Evolutionary conservation across 2,113 vertebrate genomes (phyloP).

Genomic region (Pterocles orientalis): DNA sequence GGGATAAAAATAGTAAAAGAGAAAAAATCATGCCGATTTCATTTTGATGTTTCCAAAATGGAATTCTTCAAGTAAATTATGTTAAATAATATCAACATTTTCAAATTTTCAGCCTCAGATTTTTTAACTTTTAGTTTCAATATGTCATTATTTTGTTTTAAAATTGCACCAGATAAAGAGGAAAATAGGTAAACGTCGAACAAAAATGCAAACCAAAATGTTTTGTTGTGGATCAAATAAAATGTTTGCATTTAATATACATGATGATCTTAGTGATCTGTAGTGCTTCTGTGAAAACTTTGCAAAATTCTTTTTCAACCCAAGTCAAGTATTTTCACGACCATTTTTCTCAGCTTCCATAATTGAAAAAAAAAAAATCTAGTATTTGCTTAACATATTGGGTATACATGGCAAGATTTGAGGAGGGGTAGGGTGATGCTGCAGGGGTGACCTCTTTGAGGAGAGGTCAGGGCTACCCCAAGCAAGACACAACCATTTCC

Average conservation of each 20-base stretch:
- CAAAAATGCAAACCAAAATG: neutral
- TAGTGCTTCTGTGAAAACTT: neutral
- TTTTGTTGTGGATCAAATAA: neutral
- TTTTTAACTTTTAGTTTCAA: neutral
- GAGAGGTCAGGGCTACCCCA: rapidly evolving
- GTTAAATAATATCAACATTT: neutral
- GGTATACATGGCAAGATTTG: neutral
- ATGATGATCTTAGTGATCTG: neutral
- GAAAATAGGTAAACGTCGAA: neutral
- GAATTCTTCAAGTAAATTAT: neutral
- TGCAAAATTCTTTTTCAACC: neutral
- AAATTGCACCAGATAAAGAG: neutral
- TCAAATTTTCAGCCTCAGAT: neutral
- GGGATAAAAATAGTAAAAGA: neutral
- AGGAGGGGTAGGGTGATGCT: rapidly evolving
- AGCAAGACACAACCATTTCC: neutral
- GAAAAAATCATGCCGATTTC: neutral
- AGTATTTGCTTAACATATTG: neutral
- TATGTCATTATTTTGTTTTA: neutral
- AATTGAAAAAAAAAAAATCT: neutral
- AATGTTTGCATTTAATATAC: neutral
- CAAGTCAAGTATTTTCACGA: neutral
- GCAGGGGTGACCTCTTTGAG: neutral
- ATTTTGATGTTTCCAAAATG: conserved; percentile 2
- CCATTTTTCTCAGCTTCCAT: neutral